These are phyloP conservation scores for Nothobranchius furzeri DNA, from an alignment of 2,113 vertebrate genomes.

Conservation along the genomic window DNA sequence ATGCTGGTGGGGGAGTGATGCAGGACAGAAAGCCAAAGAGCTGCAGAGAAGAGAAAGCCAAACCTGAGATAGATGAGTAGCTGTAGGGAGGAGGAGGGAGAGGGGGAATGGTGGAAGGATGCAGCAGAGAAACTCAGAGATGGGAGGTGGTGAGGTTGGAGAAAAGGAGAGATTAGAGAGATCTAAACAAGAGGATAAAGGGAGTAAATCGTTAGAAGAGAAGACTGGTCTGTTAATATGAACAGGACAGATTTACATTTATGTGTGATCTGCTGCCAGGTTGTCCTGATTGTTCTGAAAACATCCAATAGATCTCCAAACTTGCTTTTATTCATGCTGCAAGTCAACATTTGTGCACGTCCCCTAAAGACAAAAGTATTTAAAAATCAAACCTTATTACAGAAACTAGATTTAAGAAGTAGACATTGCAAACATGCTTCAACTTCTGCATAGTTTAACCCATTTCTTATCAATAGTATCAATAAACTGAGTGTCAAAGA, in stretches of 20 bases:
- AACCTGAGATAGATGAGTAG: conserved; percentile 65
- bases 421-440: no score
- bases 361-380: not conserved
- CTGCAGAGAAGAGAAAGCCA: conserved; percentile 70
- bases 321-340: not conserved
- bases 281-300: not conserved
- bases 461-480: not conserved
- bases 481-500: no score
- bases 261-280: not conserved
- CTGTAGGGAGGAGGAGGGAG: conserved; percentile 26
- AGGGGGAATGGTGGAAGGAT: conserved; percentile 33
- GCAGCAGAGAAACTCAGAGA: conserved; percentile 62
- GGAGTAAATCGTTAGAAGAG: conserved; percentile 11
- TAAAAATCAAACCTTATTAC: not conserved
- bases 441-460: not conserved
- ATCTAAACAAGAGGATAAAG: conserved; percentile 40
- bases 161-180: conserved; percentile 19
- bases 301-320: no score
- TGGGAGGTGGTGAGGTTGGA: conserved; percentile 11
- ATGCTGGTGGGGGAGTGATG: conserved; percentile 58
- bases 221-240: not conserved
- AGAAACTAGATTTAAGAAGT: not conserved
- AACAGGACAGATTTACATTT: not conserved
- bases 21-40: conserved; percentile 65
- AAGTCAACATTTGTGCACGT: not conserved